Evolutionary conservation across 2,113 vertebrate species (phyloP), one percentile per base, ranked within the genome.

Genomic region (Silurus glanis): DNA sequence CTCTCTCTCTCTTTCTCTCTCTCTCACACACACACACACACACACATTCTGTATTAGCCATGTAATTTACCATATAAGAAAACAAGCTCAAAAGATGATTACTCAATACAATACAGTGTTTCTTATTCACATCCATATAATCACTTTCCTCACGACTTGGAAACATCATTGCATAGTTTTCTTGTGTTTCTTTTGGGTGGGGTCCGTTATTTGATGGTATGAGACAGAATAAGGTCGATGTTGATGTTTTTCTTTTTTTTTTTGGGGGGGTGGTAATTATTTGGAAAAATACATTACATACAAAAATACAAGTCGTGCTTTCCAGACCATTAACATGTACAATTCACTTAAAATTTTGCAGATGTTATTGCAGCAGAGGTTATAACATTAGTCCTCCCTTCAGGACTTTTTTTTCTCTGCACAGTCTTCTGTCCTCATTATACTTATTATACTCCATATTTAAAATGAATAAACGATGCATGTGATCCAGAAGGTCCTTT

Each of bases 11-110:
- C 37, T 37, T 2, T 37, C 37, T 37, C 37, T 37, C 37, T 37
- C 80, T 59, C 19, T 76, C 45, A 49, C n/a, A n/a, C n/a, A n/a
- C n/a, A n/a, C n/a, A n/a, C n/a, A n/a, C n/a, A n/a, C n/a, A n/a
- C n/a, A n/a, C n/a, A n/a, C n/a, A n/a, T 28, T 56, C 66, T 66
- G 59, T 64, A 62, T 82, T 82, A 82, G 37, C 37, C 80, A 66
- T 59, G 17, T 59, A 8, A 49, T n/a, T 64, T 51, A 49, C 23
- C 45, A 64, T 51, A 9, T 21, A 59, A 37, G 10, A 12, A 45
- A 80, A 59, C 76, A 58, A 56, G 7, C 0, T 4, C 23, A n/a
- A 14, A 37, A 25, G 49, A 59, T 61, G 47, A 21, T 49, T 62
- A 10, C 56, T 62, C 37, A 47, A 14, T 62, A 49, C 28, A 13